phyloP scores from a whole-genome alignment of 2,888 invertebrate species.

The Sicus ferrugineus region DNA sequence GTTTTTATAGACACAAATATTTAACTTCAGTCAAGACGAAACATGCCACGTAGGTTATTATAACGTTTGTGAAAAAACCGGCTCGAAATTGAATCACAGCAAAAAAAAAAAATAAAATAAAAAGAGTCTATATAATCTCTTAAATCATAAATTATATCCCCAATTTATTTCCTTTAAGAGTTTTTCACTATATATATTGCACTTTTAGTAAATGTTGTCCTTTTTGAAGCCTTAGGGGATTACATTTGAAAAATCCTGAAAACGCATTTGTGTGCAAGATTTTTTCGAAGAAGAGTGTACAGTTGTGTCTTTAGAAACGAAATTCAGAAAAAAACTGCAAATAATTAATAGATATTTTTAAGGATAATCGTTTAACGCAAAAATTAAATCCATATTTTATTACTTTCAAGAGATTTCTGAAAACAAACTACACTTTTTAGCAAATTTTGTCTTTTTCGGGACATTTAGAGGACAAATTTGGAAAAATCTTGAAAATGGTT shows the following conservation, averaged over 20 bases:
- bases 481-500: no score
- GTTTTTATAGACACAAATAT: neutral
- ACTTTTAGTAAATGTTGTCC: neutral
- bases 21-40: slow-evolving; percentile 3
- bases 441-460: no score
- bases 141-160: neutral
- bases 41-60: neutral
- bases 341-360: no score
- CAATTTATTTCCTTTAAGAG: neutral
- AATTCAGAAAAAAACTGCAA: no score
- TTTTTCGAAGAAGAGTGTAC: no score
- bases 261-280: neutral
- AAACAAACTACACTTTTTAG: no score
- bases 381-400: no score
- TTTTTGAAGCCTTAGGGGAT: neutral
- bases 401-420: no score
- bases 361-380: no score
- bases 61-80: neutral
- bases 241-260: neutral
- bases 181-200: no score
- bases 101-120: neutral
- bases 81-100: neutral
- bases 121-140: neutral
- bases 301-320: no score
- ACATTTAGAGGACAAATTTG: no score